Evolutionary conservation across 2,797 vertebrate genomes (phyloP), one percentile per base, ranked within the genome.

Genomic region (Myripristis murdjan): DNA sequence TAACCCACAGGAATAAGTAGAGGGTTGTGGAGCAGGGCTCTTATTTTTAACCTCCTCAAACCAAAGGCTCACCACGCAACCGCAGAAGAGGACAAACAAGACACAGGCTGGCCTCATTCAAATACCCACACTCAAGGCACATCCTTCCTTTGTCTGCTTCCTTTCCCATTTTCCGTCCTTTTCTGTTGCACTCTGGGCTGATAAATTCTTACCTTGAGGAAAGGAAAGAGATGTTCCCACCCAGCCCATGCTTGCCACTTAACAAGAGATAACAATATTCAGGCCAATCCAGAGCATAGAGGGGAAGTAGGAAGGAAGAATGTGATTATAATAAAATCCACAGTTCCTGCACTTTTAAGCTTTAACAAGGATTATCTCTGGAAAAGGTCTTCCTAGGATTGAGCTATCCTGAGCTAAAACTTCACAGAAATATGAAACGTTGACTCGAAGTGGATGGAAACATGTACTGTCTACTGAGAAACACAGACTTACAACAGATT

Each of bases 11-110:
- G 46, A 85, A 67, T 88, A 92, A 92, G 79, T 88, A 87, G 79
- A 90, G 86, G 90, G 87, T 86, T 89, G 84, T 71, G 64, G 71
- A 87, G 59, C 57, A 54, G 59, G 47, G 70, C 69, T 87, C 67
- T 88, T 86, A 91, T 91, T 92, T 93, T 88, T 84, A 87, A 86
- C 85, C 81, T 70, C 73, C 82, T 60, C 68, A 75, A 83, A 89
- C 87, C 73, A 11, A 85, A 55, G 60, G 20, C 73, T 74, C 75
- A 69, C 53, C 84, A 81, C 33, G 81, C 84, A 91, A 79, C 76
- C 84, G 88, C 70, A 82, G 62, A 47, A 23, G 64, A 76, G 55
- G 66, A 84, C 81, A 85, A 85, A 86, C 58, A 71, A 73, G 43
- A 77, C 54, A 6, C 69, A 47, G 22, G 63, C 61, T 20, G 47